These are phyloP conservation scores for Menura novaehollandiae DNA, from an alignment of 2,113 vertebrate genomes.

Conservation along the genomic window DNA sequence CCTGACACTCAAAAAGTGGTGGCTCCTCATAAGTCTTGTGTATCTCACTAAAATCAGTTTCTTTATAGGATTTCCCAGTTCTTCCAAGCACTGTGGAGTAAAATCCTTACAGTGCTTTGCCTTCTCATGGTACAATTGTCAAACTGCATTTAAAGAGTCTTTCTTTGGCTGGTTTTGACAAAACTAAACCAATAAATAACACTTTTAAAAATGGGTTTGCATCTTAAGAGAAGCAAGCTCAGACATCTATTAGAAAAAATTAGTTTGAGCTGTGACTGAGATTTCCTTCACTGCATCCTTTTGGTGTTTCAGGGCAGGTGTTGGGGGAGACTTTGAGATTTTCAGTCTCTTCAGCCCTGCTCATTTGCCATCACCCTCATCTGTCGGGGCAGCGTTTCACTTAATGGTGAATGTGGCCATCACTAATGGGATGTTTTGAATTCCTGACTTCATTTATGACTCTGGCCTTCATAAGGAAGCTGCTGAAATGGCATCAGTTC, in stretches of 20 bases:
- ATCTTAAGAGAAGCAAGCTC: conserved; percentile 14
- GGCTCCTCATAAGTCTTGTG: accelerated
- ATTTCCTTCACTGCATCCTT: neutral
- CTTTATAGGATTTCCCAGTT: neutral
- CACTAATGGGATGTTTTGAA: neutral
- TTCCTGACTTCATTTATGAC: neutral
- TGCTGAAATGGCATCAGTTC: neutral
- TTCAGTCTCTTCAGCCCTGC: neutral
- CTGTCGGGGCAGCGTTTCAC: neutral
- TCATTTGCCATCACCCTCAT: neutral
- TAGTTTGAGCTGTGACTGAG: neutral
- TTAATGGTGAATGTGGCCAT: neutral
- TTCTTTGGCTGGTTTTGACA: neutral
- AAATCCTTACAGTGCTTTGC: neutral
- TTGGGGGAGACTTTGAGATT: neutral
- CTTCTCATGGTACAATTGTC: neutral
- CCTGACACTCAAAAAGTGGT: neutral
- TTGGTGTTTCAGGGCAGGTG: neutral
- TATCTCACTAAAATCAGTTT: neutral
- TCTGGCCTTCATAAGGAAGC: neutral
- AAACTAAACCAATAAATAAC: neutral
- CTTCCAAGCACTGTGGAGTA: neutral
- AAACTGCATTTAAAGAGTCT: neutral
- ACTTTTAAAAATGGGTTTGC: neutral
- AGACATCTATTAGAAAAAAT: neutral